Evolutionary conservation across 2,888 invertebrate genomes (phyloP), one percentile per base, ranked within the genome.

Genomic region (Eupithecia insigniata): DNA sequence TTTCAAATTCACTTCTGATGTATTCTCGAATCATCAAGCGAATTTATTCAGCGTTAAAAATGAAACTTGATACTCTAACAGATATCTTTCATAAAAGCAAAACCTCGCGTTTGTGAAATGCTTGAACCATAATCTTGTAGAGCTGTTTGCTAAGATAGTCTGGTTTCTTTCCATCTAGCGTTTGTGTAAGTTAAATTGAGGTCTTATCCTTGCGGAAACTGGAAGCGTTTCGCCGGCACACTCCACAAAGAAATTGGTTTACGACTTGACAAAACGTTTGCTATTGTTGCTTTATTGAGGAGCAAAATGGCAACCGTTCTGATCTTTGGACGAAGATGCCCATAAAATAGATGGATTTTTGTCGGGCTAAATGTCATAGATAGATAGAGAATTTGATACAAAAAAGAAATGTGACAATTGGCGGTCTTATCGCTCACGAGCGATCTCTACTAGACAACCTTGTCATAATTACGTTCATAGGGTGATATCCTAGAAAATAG

Each of bases 141-240:
- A 39, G 36, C 36, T 64, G 36, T 64, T 62, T 60, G 26, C 51
- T 68, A 64, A 71, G 73, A 68, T 67, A 75, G 71, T 74, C 71
- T 72, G 70, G 73, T 71, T 73, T 71, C 66, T 73, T 66, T 74
- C 70, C 73, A 76, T 72, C 76, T 76, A 70, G 67, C 67, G 65
- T 67, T 70, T 66, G 55, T 36, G 36, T 66, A 36, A 69, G 66
- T 72, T 66, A 55, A 14, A 66, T 36, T n/a, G 43, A 58, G 43
- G 61, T 65, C 67, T 71, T 71, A 60, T 60, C 14, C 30, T n/a
- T 43, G n/a, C 32, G 36, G 68, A 61, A 61, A 43, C 5, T 36
- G 34, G 64, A 64, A 26, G 36, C 36, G 36, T 34, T 36, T 16
- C 36, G 64, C 30, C 60, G 18, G 60, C 64, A 26, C 64, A 6